Percentiles rank a stretch among this genome's conserved stretches.
Conservation (phyloP, 2,113 vertebrate genomes). For the Callopanchax toddi region DNA sequence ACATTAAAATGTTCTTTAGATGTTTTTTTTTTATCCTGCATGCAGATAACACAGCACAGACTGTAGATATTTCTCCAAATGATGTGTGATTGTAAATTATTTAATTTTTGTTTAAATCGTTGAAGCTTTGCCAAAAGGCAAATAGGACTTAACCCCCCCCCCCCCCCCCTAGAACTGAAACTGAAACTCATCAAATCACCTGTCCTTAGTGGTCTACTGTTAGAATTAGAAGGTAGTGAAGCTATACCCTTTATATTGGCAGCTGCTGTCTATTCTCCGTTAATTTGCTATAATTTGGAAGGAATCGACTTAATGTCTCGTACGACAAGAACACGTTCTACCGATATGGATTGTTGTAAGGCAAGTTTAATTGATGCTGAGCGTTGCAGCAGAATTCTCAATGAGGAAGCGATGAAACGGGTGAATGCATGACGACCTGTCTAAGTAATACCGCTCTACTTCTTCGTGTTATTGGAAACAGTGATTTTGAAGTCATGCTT, state of each 20-base stretch:
- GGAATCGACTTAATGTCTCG: slow-evolving; percentile 68
- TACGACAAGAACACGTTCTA: slow-evolving; percentile 64
- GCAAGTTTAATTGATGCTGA: slow-evolving; percentile 71
- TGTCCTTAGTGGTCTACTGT: slow-evolving; percentile 44
- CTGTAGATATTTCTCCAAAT: no score
- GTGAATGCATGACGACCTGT: slow-evolving; percentile 43
- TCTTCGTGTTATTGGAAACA: slow-evolving; percentile 40
- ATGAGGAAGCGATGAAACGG: slow-evolving; percentile 60
- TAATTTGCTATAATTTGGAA: slow-evolving; percentile 74
- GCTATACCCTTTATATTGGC: slow-evolving; percentile 57
- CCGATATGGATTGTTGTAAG: slow-evolving; percentile 72
- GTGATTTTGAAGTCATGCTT: slow-evolving; percentile 33
- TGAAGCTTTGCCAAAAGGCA: slow-evolving; percentile 3
- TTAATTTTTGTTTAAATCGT: not conserved
- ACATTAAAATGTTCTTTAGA: no score
- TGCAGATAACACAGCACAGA: no score
- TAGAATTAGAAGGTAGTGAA: slow-evolving; percentile 63
- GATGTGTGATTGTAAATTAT: not conserved
- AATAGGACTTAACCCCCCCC: slow-evolving; percentile 17
- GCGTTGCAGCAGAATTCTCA: slow-evolving; percentile 56
- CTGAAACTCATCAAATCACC: slow-evolving; percentile 41
- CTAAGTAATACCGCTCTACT: slow-evolving; percentile 9
- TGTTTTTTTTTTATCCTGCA: no score
- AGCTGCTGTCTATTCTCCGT: slow-evolving; percentile 69
- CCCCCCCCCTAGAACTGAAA: no score